Evolutionary conservation across 2,888 invertebrate species (phyloP), one percentile per base, ranked within the genome.

Genomic region (Orthosia gothica): DNA sequence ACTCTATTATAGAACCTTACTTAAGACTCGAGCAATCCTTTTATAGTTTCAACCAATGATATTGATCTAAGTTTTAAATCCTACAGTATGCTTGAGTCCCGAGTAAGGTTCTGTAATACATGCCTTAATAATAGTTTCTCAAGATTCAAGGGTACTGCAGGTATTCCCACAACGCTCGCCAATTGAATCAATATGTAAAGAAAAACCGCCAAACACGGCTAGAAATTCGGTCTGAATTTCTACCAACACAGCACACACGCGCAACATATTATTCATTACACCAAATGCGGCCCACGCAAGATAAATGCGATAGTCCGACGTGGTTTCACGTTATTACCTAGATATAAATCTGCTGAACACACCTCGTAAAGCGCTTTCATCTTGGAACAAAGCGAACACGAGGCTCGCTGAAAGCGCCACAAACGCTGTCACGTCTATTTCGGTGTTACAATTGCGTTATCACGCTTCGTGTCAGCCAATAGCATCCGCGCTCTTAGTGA

Each of bases 361-460:
- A 82, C 74, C 63, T 67, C 49, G 65, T 68, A 70, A 82, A 82
- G 65, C 76, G 84, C 71, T 78, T 81, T 84, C 76, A 77, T 74
- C 78, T 73, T 67, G 69, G 74, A 76, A 83, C 83, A 85, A 86
- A 81, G 81, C 84, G 70, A 64, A 64, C 76, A 70, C 45, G 69
- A 62, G 57, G 55, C 61, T 40, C 59, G 20, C 70, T 76, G 61
- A 70, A 87, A 74, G 50, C 74, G 61, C 70, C 54, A 84, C 82
- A 85, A 86, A 82, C 76, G 70, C 79, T 81, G 79, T 76, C 83
- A 83, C 70, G 73, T 71, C 75, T 76, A 78, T 81, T 83, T 72
- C 18, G 63, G 65, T 62, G 70, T 61, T 74, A 75, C 76, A 76
- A 81, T 83, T 83, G 76, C 71, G 74, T 83, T 85, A 81, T 81